A percentile compares a stretch with the other conserved stretches of the same genome.
Evolutionary conservation across 2,888 invertebrate genomes (phyloP).

Genomic region (Andricus quercusramuli): DNA sequence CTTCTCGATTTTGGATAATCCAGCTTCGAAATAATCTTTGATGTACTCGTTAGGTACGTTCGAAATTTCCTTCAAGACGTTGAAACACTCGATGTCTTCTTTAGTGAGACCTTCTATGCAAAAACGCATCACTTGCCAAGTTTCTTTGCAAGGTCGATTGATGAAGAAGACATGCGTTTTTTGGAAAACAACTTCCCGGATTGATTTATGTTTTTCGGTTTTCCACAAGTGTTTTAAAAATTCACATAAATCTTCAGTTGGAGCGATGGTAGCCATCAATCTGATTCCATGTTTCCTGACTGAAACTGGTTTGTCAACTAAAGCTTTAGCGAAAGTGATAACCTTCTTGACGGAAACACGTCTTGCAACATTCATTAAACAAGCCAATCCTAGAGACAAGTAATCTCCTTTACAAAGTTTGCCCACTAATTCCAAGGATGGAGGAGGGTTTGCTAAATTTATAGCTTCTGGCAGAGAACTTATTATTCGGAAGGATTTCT

Average conservation of each 20-base stretch:
- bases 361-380: constrained; percentile 56
- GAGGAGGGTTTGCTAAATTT: constrained; percentile 67
- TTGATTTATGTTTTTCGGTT: constrained; percentile 60
- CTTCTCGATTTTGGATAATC: constrained; percentile 52
- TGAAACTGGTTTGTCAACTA: constrained; percentile 63
- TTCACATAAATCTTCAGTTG: constrained; percentile 47
- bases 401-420: constrained; percentile 50
- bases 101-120: constrained; percentile 53
- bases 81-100: constrained; percentile 53
- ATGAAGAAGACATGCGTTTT: constrained; percentile 55
- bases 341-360: constrained; percentile 58
- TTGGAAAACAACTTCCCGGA: constrained; percentile 62
- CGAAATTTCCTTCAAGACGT: not conserved
- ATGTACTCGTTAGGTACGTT: constrained; percentile 57
- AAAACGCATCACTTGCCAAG: constrained; percentile 58
- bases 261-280: constrained; percentile 59
- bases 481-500: constrained; percentile 38
- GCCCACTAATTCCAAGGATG: constrained; percentile 58
- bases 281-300: constrained; percentile 71
- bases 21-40: constrained; percentile 49
- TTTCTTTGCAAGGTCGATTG: constrained; percentile 48
- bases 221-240: constrained; percentile 58
- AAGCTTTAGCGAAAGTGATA: constrained; percentile 55
- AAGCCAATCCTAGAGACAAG: constrained; percentile 43
- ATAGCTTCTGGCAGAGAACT: constrained; percentile 48